Evolutionary conservation across 2,797 vertebrate species (phyloP).

Genomic region (Acestrorhynchus altus): DNA sequence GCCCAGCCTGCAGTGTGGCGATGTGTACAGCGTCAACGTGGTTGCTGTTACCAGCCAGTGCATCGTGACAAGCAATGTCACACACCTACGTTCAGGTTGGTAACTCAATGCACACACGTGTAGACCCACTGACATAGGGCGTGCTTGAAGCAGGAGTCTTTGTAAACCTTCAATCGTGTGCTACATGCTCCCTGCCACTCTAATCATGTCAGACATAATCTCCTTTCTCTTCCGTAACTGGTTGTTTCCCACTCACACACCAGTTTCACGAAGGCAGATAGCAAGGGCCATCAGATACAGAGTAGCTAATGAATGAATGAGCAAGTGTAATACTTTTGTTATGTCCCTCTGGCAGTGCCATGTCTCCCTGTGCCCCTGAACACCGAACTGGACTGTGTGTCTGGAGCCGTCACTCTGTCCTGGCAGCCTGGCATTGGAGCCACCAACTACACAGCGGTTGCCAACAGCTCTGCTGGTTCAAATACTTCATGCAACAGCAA

Average conservation of each 20-base stretch:
- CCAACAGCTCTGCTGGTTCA: constrained; percentile 68
- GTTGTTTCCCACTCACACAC: no score
- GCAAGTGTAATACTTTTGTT: background rate
- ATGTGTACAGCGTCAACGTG: constrained; percentile 77
- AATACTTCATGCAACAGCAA: constrained; percentile 64
- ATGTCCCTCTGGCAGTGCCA: constrained; percentile 66
- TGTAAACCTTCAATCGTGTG: no score
- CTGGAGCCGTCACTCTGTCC: constrained; percentile 65
- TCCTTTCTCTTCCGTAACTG: no score
- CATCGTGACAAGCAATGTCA: constrained; percentile 66
- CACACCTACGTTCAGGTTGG: constrained; percentile 69
- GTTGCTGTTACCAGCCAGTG: constrained; percentile 69
- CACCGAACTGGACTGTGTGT: constrained; percentile 66
- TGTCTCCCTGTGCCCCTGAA: constrained; percentile 70
- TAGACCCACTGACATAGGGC: no score
- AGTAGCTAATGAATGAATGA: no score
- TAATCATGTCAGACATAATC: no score
- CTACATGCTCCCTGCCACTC: no score
- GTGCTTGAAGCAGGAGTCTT: no score
- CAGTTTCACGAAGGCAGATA: no score
- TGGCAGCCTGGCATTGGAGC: constrained; percentile 77
- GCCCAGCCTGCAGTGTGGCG: constrained; percentile 72
- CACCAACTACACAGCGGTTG: constrained; percentile 65
- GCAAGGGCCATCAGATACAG: no score
- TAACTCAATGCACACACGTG: background rate